Evolutionary conservation across 1,140 invertebrate species (phyloP), one percentile per base, ranked within the genome.

Genomic region (Magallana ariakensis): DNA sequence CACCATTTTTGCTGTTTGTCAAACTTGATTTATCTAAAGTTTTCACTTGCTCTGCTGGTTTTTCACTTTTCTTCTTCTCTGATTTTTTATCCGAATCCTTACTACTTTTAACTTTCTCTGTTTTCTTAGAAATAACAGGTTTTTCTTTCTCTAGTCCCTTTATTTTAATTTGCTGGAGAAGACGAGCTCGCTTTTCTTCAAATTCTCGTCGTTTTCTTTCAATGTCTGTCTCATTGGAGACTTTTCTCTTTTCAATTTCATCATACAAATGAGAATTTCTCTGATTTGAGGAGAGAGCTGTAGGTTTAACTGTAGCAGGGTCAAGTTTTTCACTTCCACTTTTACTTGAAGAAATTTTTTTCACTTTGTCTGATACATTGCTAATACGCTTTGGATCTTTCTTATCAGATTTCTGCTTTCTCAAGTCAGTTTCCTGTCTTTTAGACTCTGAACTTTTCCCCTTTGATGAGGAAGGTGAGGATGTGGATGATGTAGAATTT

Each of bases 211-310:
- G 80, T 81, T 56, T 53, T 26, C 80, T 81, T 56, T 81, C 80
- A n/a, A 81, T 19, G 6, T 81, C 80, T 54, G 80, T 54, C 54
- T 81, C 80, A 54, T 81, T 81, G 9, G 46, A n/a, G 9, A 81
- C 15, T 1, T 11, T 22, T 22, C 33, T 70, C 80, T 81, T 81
- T 53, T 81, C 54, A 16, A 81, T 81, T 5, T 26, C 16, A 6
- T 81, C 80, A 81, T 81, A 81, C 54, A 81, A 81, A 81, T 81
- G 80, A 19, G 80, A 81, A 56, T 53, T 81, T 56, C 80, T 81
- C 9, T 81, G 13, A 53, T 81, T 33, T n/a, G 80, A 54, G 8
- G 80, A 81, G 7, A 81, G 33, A 16, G 80, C 80, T 53, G 80
- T 81, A 54, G 80, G 80, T 54, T 81, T 81, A 19, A 81, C 80